Conservation (phyloP, 2,888 invertebrate genomes). For the Ophioninae sp. region DNA sequence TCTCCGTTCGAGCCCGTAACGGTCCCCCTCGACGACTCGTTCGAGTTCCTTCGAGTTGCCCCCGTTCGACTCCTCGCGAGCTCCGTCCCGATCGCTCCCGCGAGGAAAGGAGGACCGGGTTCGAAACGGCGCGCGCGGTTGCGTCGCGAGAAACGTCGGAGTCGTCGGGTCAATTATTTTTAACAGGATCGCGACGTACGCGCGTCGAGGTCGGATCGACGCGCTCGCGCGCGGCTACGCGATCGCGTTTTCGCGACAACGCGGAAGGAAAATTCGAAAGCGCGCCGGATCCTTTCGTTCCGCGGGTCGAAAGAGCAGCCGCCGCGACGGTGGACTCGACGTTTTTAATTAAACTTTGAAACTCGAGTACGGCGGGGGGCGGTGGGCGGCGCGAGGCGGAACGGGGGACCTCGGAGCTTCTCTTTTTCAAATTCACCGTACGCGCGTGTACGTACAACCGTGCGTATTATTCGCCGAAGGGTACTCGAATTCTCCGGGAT, state of each 20-base stretch:
- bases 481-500: slow-evolving; percentile 20
- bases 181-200: slow-evolving; percentile 15
- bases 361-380: slow-evolving; percentile 68
- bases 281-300: slow-evolving; percentile 29
- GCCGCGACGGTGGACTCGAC: slow-evolving; percentile 63
- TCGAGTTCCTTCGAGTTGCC: too few relatives aligned
- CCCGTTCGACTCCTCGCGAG: too few relatives aligned
- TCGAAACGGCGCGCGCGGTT: slow-evolving; percentile 3
- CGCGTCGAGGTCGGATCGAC: not conserved
- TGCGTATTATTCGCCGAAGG: not conserved
- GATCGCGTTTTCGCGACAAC: slow-evolving; percentile 32
- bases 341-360: slow-evolving; percentile 78
- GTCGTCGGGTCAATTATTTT: slow-evolving; percentile 32
- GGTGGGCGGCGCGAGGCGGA: slow-evolving; percentile 59
- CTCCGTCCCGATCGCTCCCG: too few relatives aligned
- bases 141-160: slow-evolving; percentile 1
- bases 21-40: too few relatives aligned
- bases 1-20: too few relatives aligned
- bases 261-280: slow-evolving; percentile 32
- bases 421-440: slow-evolving; percentile 17
- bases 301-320: slow-evolving; percentile 32
- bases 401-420: slow-evolving; percentile 39
- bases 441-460: not conserved
- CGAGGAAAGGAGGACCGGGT: not conserved
- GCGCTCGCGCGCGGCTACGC: not conserved